Conservation (phyloP, 1,140 invertebrate genomes). For the Ylistrum balloti region DNA sequence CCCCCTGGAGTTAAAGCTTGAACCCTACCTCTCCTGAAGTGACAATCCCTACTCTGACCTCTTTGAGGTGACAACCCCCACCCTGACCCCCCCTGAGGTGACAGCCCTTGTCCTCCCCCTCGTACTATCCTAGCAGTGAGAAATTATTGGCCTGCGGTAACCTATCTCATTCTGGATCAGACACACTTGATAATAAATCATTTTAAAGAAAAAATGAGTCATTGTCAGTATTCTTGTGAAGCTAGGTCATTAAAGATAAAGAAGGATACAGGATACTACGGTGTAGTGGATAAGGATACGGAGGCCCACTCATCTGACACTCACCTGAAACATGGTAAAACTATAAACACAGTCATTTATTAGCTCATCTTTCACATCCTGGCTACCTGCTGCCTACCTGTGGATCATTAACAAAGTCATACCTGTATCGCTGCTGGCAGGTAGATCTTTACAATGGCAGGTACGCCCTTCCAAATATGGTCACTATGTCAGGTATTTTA, state of each 20-base stretch:
- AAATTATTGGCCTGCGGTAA: constrained; percentile 2
- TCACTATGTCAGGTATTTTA: neutral
- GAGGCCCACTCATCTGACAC: too few relatives aligned
- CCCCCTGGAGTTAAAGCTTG: too few relatives aligned
- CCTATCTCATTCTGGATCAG: neutral
- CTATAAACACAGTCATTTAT: too few relatives aligned
- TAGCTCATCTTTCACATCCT: neutral
- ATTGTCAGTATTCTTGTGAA: too few relatives aligned
- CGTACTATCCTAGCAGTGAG: neutral
- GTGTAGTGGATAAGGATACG: neutral
- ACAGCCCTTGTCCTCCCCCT: neutral
- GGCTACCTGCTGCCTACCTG: neutral
- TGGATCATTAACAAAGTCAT: neutral
- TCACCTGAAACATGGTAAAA: too few relatives aligned
- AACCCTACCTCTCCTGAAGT: too few relatives aligned
- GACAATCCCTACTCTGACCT: too few relatives aligned
- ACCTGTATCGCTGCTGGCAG: neutral
- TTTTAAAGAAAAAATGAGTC: neutral
- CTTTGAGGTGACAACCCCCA: too few relatives aligned
- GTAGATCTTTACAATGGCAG: neutral
- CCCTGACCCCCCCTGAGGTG: too few relatives aligned
- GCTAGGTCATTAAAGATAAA: neutral
- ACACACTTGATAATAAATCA: neutral
- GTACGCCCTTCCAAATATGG: neutral
- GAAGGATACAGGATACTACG: neutral